A percentile compares a stretch with the other conserved stretches of the same genome.
Evolutionary conservation across 2,113 vertebrate genomes (phyloP).

Genomic region (pig (Sus scrofa)): T2T-Sscrofa CM000820.6:47151501-47152000

Average conservation of each 20-base stretch:
- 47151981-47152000: conserved; percentile 58
- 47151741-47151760: conserved; percentile 85
- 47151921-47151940: conserved; percentile 45
- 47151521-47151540: conserved; percentile 38
- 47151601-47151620: conserved; percentile 15
- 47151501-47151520: conserved; percentile 78
- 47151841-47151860: conserved; percentile 65
- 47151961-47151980: conserved; percentile 67
- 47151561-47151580: conserved; percentile 28
- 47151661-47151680: conserved; percentile 42
- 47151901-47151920: conserved; percentile 57
- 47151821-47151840: conserved; percentile 88
- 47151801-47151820: conserved; percentile 84
- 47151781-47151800: conserved; percentile 87
- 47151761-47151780: conserved; percentile 85
- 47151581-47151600: background rate
- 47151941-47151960: conserved; percentile 70
- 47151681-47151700: conserved; percentile 31
- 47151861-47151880: conserved; percentile 62
- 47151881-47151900: conserved; percentile 61
- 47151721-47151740: background rate
- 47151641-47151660: conserved; percentile 33
- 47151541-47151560: conserved; percentile 64
- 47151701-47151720: background rate
- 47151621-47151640: conserved; percentile 78